Percentiles rank a stretch among this genome's conserved stretches.
phyloP scores from a whole-genome alignment of 2,113 vertebrate genomes.

The Cariama cristata region DNA sequence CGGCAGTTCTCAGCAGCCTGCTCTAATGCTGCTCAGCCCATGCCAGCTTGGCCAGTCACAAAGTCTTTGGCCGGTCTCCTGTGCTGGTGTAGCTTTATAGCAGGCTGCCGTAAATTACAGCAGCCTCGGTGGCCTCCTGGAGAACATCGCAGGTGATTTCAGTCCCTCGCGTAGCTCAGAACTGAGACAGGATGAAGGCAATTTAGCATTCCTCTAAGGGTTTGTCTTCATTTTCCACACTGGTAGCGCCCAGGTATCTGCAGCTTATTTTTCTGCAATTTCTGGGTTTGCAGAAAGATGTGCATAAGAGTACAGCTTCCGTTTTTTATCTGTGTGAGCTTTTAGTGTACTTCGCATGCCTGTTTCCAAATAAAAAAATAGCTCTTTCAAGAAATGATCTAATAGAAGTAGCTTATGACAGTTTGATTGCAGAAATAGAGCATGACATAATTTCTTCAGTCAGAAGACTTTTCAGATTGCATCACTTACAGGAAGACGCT shows the following conservation, averaged over 20 bases:
- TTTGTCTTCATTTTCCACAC: background rate
- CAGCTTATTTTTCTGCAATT: background rate
- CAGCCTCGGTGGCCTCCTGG: background rate
- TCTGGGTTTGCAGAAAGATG: background rate
- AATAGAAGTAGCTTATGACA: background rate
- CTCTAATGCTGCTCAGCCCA: background rate
- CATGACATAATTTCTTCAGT: background rate
- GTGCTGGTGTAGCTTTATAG: background rate
- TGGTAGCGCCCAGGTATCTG: background rate
- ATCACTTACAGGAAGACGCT: background rate
- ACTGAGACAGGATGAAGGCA: background rate
- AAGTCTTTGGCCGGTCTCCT: background rate
- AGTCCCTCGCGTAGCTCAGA: rapidly evolving
- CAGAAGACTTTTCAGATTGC: background rate
- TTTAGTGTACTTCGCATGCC: background rate
- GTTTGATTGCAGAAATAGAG: background rate
- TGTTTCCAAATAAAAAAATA: background rate
- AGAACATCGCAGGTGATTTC: background rate
- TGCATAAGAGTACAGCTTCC: background rate
- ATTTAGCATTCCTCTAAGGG: background rate
- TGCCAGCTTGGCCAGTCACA: background rate
- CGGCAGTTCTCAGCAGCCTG: background rate
- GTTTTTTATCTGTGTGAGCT: background rate
- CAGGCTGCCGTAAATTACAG: background rate
- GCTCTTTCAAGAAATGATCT: background rate